Conservation (phyloP, 2,888 invertebrate species). For the Ophraella communa region DNA sequence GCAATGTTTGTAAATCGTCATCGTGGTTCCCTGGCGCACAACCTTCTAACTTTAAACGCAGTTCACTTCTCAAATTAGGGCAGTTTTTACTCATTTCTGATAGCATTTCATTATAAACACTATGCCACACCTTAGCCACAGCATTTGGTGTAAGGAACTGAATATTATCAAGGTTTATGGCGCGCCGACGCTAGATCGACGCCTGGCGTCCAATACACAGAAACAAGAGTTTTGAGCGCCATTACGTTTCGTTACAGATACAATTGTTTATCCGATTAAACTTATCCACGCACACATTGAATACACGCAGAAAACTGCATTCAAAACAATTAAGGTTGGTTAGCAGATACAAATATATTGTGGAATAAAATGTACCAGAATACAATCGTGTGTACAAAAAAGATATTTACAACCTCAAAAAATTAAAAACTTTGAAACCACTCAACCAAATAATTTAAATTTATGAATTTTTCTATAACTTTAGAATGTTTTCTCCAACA, state of each 20-base stretch:
- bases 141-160: slow-evolving; percentile 46
- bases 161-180: slow-evolving; percentile 43
- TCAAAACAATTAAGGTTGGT: too few relatives aligned
- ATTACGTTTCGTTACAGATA: slow-evolving; percentile 29
- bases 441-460: too few relatives aligned
- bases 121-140: slow-evolving; percentile 54
- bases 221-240: slow-evolving; percentile 45
- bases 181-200: slow-evolving; percentile 44
- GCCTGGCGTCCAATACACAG: slow-evolving; percentile 44
- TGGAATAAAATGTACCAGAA: too few relatives aligned
- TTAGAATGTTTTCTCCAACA: too few relatives aligned
- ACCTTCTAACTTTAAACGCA: slow-evolving; percentile 52
- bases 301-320: background rate
- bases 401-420: too few relatives aligned
- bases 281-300: background rate
- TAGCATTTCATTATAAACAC: slow-evolving; percentile 49
- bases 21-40: slow-evolving; percentile 50
- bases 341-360: too few relatives aligned
- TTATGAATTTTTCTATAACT: too few relatives aligned
- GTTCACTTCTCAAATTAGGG: slow-evolving; percentile 48
- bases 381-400: too few relatives aligned
- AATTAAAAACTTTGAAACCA: too few relatives aligned
- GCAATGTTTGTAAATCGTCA: slow-evolving; percentile 46
- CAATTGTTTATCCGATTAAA: slow-evolving; percentile 21
- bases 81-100: slow-evolving; percentile 52